Percentiles rank a stretch among this genome's conserved stretches.
Conservation (phyloP, 2,888 invertebrate genomes). For the Nemapogon koenigi region DNA sequence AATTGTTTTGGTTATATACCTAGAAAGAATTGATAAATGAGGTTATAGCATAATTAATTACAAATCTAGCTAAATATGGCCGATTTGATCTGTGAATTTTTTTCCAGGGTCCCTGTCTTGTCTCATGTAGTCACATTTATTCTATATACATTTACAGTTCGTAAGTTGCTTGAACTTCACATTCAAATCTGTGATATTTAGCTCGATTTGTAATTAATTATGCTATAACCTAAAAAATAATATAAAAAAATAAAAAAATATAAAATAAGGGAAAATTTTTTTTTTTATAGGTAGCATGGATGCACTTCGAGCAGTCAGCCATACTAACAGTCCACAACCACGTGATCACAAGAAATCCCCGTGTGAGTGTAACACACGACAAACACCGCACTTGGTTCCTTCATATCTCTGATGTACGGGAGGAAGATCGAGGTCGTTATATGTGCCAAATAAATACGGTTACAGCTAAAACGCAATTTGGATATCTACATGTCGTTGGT, state of each 20-base stretch:
- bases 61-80: too few species aligned
- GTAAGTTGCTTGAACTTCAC: too few species aligned
- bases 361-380: slow-evolving; percentile 91
- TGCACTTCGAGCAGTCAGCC: slow-evolving; percentile 93
- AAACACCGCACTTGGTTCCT: slow-evolving; percentile 93
- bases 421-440: slow-evolving; percentile 90
- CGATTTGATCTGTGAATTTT: too few species aligned
- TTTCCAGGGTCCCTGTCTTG: too few species aligned
- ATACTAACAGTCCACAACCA: slow-evolving; percentile 93
- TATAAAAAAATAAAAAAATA: too few species aligned
- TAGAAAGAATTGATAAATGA: too few species aligned
- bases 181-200: too few species aligned
- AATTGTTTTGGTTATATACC: too few species aligned
- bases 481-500: slow-evolving; percentile 92
- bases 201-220: too few species aligned
- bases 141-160: too few species aligned
- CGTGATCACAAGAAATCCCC: slow-evolving; percentile 91
- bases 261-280: slow-evolving; percentile 11
- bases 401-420: slow-evolving; percentile 90
- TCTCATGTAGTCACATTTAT: too few species aligned
- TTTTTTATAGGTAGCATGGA: slow-evolving; percentile 87
- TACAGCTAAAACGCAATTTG: slow-evolving; percentile 91
- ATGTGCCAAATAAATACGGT: slow-evolving; percentile 96
- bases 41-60: too few species aligned
- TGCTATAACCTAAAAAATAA: background rate